Conservation (phyloP, 2,888 invertebrate genomes). For the Leptopilina drosophilae region DNA sequence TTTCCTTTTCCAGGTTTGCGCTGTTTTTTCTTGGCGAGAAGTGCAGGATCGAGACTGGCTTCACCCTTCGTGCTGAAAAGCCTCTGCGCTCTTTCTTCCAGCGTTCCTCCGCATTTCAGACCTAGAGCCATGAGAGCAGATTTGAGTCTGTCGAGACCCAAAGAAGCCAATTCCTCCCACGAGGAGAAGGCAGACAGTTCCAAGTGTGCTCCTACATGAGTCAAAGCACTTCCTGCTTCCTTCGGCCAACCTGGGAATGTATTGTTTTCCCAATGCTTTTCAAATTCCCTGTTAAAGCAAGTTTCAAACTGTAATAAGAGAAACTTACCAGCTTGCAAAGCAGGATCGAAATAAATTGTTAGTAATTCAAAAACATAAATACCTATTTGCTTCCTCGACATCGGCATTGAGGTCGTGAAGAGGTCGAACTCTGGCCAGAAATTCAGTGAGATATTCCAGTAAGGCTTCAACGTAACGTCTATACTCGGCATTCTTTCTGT, state of each 20-base stretch:
- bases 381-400: constrained; percentile 83
- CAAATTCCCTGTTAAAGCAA: constrained; percentile 82
- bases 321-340: too few species aligned
- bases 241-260: constrained; percentile 98
- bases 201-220: constrained; percentile 96
- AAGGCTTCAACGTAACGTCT: constrained; percentile 90
- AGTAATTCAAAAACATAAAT: neutral
- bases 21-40: constrained; percentile 93
- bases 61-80: constrained; percentile 97
- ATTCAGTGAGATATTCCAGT: constrained; percentile 91
- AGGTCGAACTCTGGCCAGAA: constrained; percentile 90
- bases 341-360: too few species aligned
- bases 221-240: constrained; percentile 94
- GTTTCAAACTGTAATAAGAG: neutral
- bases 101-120: constrained; percentile 98
- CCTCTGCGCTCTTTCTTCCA: constrained; percentile 97
- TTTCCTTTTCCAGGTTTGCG: constrained; percentile 82
- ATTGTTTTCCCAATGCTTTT: constrained; percentile 92
- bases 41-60: constrained; percentile 92
- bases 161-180: constrained; percentile 96
- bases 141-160: constrained; percentile 97
- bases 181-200: constrained; percentile 99
- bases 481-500: constrained; percentile 92
- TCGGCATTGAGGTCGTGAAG: constrained; percentile 89
- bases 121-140: constrained; percentile 97